These are phyloP conservation scores for Glyptemys insculpta DNA, from an alignment of 2,797 vertebrate species.

Conservation along the genomic window DNA sequence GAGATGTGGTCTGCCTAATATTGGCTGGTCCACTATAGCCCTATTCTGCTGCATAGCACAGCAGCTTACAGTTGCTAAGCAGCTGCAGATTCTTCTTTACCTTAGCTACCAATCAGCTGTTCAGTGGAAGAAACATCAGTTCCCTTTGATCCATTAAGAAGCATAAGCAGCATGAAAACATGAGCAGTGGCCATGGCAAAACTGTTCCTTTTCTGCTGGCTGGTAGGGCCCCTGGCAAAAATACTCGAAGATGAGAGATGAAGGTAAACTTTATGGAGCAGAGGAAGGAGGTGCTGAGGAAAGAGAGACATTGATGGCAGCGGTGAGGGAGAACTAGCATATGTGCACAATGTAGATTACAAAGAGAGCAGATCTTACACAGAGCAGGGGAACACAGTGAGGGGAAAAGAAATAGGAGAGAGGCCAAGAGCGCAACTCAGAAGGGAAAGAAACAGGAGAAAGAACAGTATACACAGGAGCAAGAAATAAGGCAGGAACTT, in stretches of 20 bases:
- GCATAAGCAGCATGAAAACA: background rate
- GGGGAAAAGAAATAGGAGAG: constrained; percentile 67
- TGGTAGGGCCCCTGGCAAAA: background rate
- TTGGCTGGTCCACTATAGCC: background rate
- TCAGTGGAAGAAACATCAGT: background rate
- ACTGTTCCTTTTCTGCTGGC: background rate
- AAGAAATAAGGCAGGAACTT: constrained; percentile 67
- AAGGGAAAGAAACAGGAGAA: background rate
- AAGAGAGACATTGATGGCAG: background rate
- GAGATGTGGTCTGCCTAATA: background rate
- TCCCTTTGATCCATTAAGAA: constrained; percentile 24
- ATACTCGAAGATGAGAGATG: background rate
- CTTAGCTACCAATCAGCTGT: constrained; percentile 16
- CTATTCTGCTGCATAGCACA: background rate
- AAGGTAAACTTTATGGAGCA: constrained; percentile 9
- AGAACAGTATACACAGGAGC: constrained; percentile 54
- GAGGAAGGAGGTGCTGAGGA: constrained; percentile 1
- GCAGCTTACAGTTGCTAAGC: constrained; percentile 70
- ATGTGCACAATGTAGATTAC: constrained; percentile 66
- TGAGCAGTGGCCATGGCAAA: constrained; percentile 22
- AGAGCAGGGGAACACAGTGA: constrained; percentile 25
- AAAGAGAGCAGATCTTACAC: constrained; percentile 67
- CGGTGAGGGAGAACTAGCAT: constrained; percentile 48
- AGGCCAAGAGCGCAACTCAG: constrained; percentile 55
- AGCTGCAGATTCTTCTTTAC: constrained; percentile 54